These are phyloP conservation scores for Ctenicera cuprea DNA, from an alignment of 2,888 invertebrate genomes.

Conservation along the genomic window DNA sequence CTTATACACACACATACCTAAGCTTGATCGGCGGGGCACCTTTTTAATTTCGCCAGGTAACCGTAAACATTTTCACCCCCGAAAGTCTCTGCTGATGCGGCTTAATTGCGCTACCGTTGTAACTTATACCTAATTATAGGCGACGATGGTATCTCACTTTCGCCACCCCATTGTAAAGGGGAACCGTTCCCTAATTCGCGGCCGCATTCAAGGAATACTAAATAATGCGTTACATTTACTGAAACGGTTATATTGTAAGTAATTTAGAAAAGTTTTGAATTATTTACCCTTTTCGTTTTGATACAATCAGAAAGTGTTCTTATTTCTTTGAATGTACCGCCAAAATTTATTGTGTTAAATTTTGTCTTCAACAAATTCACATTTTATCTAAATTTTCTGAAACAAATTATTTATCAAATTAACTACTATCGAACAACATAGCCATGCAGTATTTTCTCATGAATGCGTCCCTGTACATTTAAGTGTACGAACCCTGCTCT, in stretches of 20 bases:
- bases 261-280: slow-evolving; percentile 8
- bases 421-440: too few species aligned
- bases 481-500: not conserved
- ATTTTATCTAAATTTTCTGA: too few species aligned
- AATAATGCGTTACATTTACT: slow-evolving; percentile 14
- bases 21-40: not conserved
- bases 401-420: too few species aligned
- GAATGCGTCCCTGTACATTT: too few species aligned
- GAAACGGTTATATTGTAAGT: not conserved
- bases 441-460: too few species aligned
- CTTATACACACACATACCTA: slow-evolving; percentile 6
- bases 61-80: not conserved
- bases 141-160: slow-evolving; percentile 38
- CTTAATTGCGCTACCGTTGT: slow-evolving; percentile 49
- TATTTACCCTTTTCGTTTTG: too few species aligned
- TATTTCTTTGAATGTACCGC: too few species aligned
- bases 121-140: slow-evolving; percentile 42
- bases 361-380: too few species aligned
- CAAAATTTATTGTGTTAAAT: too few species aligned
- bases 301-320: too few species aligned
- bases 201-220: slow-evolving; percentile 16
- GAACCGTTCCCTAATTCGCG: slow-evolving; percentile 1
- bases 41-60: slow-evolving; percentile 29
- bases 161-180: slow-evolving; percentile 9
- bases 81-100: slow-evolving; percentile 33